Base-by-base conservation (phyloP, 2,113 vertebrate species). In the Halcyon malimbica region DNA sequence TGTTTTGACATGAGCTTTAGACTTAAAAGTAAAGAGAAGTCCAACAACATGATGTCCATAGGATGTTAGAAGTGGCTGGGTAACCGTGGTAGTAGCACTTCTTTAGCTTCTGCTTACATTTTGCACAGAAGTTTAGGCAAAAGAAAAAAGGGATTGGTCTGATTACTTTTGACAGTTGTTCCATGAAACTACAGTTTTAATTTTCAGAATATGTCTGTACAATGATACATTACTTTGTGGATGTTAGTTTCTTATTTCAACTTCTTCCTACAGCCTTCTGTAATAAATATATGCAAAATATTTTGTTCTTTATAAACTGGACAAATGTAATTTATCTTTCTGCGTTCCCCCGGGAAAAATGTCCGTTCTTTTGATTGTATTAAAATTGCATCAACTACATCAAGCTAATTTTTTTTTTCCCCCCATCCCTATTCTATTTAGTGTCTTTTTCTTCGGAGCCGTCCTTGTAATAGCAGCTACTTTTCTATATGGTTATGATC, bases 401-500 rank as follows among this genome's bases (percentile, higher is more conserved):
- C 2, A 4, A 86, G 6, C 77, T 97, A 74, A 96, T 77, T 93
- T 77, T 95, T 68, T 54, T 41, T n/a, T 37, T 15, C 5, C 37
- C 25, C 57, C 62, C 91, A 25, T 74, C 95, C 53, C 60, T 81
- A 0, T 96, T 90, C 33, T 82, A 33, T 96, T 78, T 93, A 99
- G 99, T 65, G 98, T 99, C 56, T 99, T 99, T 97, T 99, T 99
- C 97, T 78, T 99, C 15, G 99, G 99, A 94, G 98, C 99, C 82
- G 9, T 99, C 94, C 97, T 99, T 94, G 99, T 99, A 96, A 99
- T 99, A 93, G 89, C 94, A 76, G 99, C 99, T 70, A 99, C 99
- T 91, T 99, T 99, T 96, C 98, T 99, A 46, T 99, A 99, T 0
- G 99, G 99, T 90, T 99, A 99, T 44, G 99, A 99, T 97, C 98